Evolutionary conservation across 1,140 invertebrate species (phyloP), one percentile per base, ranked within the genome.

Genomic region (Calliopsis andreniformis): DNA sequence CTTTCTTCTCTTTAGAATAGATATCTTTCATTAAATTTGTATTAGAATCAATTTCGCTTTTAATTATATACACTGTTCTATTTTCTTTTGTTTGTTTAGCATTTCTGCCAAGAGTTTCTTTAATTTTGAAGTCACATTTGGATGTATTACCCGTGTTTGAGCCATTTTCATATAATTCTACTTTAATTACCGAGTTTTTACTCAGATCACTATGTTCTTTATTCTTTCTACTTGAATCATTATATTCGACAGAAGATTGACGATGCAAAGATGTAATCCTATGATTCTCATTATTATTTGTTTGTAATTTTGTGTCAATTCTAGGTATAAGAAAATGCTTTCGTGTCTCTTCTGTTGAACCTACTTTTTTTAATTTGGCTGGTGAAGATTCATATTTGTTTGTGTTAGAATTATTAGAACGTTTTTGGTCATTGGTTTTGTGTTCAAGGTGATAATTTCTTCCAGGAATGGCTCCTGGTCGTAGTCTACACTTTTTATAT

Each of bases 401-500:
- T 30, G 8, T 12, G 20, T 80, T 23, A 0, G 14, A 45, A 45
- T 58, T 25, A 32, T 59, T n/a, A 16, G 28, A 69, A 20, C 28
- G 32, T 47, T 84, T 72, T 49, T 76, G 47, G 25, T 71, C 61
- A 20, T 55, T 62, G 23, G 28, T 16, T 30, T 69, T 45, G 14
- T 76, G 63, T n/a, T 73, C 68, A 61, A 71, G 7, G 5, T 81
- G 71, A 28, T 72, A 75, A 35, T 72, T 76, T 18, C 32, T 80
- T 39, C 47, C 76, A 30, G 91, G 90, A 20, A 91, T 84, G 61
- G 91, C 91, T 49, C 86, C 89, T 55, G 85, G 89, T 66, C 85
- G 81, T 63, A 92, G 67, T 80, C 91, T 86, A 63, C 88, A 91
- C 84, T 92, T 92, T 80, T 92, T 92, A 49, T 92, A 92, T 67